Base-by-base conservation (phyloP, 2,888 invertebrate genomes). In the Xanthia icteritia region DNA sequence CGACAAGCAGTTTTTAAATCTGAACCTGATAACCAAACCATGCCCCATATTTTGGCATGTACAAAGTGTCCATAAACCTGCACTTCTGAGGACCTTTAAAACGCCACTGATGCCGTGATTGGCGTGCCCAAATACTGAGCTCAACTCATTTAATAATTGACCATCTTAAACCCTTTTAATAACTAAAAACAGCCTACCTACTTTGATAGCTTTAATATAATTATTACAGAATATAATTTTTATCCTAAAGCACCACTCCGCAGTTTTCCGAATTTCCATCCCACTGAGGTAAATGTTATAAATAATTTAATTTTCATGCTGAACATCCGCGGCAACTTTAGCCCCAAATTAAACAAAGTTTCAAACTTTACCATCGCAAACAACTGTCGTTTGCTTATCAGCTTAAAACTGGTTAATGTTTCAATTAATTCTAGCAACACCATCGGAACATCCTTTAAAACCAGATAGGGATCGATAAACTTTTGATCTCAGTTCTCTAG, bases 371-470 rank as follows among this genome's bases (percentile, higher is more conserved):
- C n/a, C 54, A 71, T 58, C 31, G 73, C 73, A 69, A 81, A 81
- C 68, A 84, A 84, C 60, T 69, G 64, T 65, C 78, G 67, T 86
- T 76, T 73, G 73, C 76, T 61, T 72, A 71, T 63, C 61, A 72
- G 61, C 20, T 13, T 68, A 70, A 84, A 66, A 73, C 48, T 60
- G 63, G 64, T 84, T 73, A 67, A 84, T 56, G 63, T 74, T 72
- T 58, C 70, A 85, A 76, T 76, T 72, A 73, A 63, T 58, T 71
- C 61, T 27, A 72, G 61, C 36, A 69, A 27, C 63, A 73, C 4
- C 45, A 75, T 65, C 36, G 61, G 42, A 66, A 61, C 56, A 58
- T 78, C 69, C 60, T 70, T 27, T 61, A 27, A 45, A 36, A 31
- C 54, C 27, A 64, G 36, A 61, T 54, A 61, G 15, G 61, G 13